These are phyloP conservation scores for Pygmarrhopalites habei DNA, from an alignment of 1,140 invertebrate genomes.

Conservation along the genomic window DNA sequence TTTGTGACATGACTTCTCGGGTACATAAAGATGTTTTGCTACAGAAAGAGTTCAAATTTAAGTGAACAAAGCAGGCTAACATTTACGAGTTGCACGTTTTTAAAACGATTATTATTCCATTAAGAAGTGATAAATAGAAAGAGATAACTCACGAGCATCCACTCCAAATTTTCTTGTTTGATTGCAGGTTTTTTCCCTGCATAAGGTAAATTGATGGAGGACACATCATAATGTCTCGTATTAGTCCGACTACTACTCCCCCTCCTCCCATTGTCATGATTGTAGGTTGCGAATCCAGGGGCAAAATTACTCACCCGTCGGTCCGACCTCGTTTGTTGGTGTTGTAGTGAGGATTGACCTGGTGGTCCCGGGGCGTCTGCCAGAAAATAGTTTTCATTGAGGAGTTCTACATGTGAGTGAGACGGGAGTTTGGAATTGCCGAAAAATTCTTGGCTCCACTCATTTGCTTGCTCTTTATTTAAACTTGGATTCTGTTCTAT, in stretches of 20 bases:
- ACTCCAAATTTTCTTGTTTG: slow-evolving; percentile 36
- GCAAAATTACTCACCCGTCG: background rate
- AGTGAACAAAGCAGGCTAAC: too few relatives aligned
- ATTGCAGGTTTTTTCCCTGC: slow-evolving; percentile 19
- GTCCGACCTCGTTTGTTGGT: too few relatives aligned
- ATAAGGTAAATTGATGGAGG: slow-evolving; percentile 5
- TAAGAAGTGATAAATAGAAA: too few relatives aligned
- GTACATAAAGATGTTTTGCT: slow-evolving; percentile 11
- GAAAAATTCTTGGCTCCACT: slow-evolving; percentile 33
- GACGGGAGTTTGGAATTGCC: background rate
- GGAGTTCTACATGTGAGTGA: slow-evolving; percentile 1
- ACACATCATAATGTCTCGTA: slow-evolving; percentile 23
- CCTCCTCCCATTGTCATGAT: background rate
- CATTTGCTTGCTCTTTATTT: slow-evolving; percentile 17
- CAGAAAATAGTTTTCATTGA: background rate
- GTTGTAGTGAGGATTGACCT: too few relatives aligned
- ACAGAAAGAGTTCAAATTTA: too few relatives aligned
- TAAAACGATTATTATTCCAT: too few relatives aligned
- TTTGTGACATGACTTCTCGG: slow-evolving; percentile 39
- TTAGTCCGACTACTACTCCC: background rate
- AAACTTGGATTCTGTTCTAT: slow-evolving; percentile 28
- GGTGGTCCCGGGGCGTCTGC: background rate
- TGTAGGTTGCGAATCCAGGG: background rate
- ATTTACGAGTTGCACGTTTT: slow-evolving; percentile 37
- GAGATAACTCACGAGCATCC: too few relatives aligned